Conservation (phyloP, 2,797 vertebrate genomes). For the Megaceryle alcyon region DNA sequence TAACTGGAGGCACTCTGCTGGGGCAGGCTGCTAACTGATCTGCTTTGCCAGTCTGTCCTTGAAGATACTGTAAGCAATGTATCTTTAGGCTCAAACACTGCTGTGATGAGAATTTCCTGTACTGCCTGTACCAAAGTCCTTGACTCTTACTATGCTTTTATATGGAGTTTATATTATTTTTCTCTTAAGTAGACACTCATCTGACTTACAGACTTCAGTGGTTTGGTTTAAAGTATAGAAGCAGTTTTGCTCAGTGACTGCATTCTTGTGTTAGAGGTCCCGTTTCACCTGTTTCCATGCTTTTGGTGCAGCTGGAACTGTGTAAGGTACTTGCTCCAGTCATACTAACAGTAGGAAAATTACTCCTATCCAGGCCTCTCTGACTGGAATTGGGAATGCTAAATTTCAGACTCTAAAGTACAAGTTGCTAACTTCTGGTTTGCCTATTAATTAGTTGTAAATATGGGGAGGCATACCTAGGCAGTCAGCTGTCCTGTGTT, state of each 20-base stretch:
- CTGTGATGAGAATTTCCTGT: neutral
- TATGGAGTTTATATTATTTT: neutral
- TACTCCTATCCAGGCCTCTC: neutral
- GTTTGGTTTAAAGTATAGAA: neutral
- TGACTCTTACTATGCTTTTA: neutral
- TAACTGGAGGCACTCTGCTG: neutral
- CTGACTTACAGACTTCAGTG: neutral
- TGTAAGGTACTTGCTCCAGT: fast-evolving
- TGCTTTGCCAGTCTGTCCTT: neutral
- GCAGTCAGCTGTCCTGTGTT: neutral
- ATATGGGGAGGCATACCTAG: neutral
- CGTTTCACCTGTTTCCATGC: neutral
- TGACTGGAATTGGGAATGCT: neutral
- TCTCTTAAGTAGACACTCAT: neutral
- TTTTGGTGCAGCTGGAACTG: neutral
- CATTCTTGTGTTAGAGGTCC: neutral
- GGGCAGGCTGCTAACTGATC: neutral
- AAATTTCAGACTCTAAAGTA: neutral
- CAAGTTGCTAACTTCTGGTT: neutral
- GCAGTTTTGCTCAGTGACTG: neutral
- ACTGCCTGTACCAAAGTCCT: neutral
- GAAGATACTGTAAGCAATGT: neutral
- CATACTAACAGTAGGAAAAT: neutral
- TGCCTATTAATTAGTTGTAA: neutral
- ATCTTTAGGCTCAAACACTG: neutral